phyloP scores from a whole-genome alignment of 2,797 vertebrate genomes.

The Parauchenoglanis ngamensis region DNA sequence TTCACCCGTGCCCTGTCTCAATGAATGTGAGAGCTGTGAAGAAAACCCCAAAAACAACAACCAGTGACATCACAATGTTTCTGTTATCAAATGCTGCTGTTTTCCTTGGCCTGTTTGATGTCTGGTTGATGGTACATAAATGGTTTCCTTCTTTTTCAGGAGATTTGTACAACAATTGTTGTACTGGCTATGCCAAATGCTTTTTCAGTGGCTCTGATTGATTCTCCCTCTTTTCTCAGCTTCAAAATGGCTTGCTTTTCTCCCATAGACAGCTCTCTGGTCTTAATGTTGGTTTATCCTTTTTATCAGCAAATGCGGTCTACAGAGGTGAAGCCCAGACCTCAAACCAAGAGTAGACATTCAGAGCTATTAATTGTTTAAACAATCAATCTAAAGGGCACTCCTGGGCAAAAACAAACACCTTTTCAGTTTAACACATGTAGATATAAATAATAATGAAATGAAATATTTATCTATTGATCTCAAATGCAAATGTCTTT shows the following conservation, averaged over 20 bases:
- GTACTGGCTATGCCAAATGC: not conserved
- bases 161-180: not conserved
- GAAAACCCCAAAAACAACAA: too few relatives aligned
- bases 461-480: not conserved
- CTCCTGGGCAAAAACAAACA: not conserved
- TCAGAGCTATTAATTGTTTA: too few relatives aligned
- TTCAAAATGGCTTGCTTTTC: constrained; percentile 9
- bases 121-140: not conserved
- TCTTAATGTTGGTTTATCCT: not conserved
- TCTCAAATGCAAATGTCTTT: not conserved
- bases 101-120: not conserved
- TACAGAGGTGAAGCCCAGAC: not conserved
- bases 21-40: too few relatives aligned
- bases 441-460: not conserved
- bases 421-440: not conserved
- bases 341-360: too few relatives aligned
- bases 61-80: not conserved
- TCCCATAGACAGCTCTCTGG: not conserved
- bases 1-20: not conserved
- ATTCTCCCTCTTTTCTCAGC: not conserved
- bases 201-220: not conserved
- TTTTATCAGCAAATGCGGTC: not conserved
- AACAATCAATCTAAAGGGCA: not conserved
- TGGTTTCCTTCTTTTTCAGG: not conserved
- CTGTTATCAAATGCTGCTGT: not conserved